Conservation (phyloP, 2,113 vertebrate genomes). For the Antechinus flavipes region DNA sequence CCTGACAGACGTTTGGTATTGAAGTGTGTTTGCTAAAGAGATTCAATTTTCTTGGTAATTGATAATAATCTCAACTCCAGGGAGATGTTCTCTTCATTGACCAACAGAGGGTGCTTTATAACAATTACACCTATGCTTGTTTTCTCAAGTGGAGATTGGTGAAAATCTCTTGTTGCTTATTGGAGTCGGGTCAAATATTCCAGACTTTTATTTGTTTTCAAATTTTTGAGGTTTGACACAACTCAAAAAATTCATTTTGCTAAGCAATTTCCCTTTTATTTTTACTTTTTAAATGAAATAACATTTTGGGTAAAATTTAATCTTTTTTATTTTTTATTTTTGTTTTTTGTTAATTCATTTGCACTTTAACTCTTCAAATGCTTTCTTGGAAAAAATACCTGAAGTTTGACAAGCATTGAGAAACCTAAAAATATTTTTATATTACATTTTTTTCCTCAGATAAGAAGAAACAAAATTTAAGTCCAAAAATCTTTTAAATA, state of each 20-base stretch:
- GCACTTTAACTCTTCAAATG: constrained; percentile 36
- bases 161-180: constrained; percentile 13
- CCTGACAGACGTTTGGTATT: constrained; percentile 58
- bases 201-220: constrained; percentile 60
- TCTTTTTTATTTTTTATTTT: constrained; percentile 16
- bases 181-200: constrained; percentile 45
- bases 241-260: constrained; percentile 49
- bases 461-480: constrained; percentile 43
- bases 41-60: constrained; percentile 45
- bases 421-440: constrained; percentile 14
- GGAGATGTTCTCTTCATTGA: background rate
- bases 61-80: constrained; percentile 32
- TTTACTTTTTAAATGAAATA: constrained; percentile 27
- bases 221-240: constrained; percentile 65
- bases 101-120: constrained; percentile 25
- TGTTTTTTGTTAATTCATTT: constrained; percentile 58
- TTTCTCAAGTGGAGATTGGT: constrained; percentile 40
- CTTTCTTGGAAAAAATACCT: constrained; percentile 57
- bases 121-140: background rate
- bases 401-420: constrained; percentile 48
- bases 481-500: constrained; percentile 47
- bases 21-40: constrained; percentile 62
- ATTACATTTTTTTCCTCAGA: constrained; percentile 20
- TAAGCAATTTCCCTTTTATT: constrained; percentile 69
- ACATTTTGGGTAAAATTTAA: constrained; percentile 65